phyloP scores from a whole-genome alignment of 2,113 vertebrate genomes.

The Hystrix cristata region DNA sequence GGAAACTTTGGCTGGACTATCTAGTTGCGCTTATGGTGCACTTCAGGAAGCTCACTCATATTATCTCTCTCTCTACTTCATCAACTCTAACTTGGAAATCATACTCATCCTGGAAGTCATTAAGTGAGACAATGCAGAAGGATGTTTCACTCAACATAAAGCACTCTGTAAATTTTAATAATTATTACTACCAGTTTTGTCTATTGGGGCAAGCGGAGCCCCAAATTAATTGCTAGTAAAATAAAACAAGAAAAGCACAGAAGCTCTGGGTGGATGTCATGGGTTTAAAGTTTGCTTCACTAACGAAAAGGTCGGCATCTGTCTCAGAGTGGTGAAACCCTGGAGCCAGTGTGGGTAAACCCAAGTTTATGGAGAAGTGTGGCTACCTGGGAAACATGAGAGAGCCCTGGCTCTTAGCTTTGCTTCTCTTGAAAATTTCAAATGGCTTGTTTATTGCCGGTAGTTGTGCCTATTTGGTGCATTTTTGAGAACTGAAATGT shows the following conservation, averaged over 20 bases:
- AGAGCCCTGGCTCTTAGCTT: background rate
- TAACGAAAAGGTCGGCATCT: background rate
- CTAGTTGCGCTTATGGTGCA: background rate
- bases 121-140: background rate
- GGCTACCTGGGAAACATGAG: background rate
- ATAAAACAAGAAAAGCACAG: background rate
- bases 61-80: background rate
- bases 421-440: background rate
- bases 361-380: background rate
- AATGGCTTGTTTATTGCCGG: background rate
- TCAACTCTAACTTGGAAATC: background rate
- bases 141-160: background rate
- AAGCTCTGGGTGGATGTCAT: background rate
- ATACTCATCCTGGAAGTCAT: background rate
- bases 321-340: conserved; percentile 2
- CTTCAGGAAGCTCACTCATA: background rate
- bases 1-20: background rate
- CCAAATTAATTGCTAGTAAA: background rate
- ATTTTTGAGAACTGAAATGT: conserved; percentile 29
- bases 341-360: background rate
- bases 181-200: background rate
- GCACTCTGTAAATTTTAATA: background rate
- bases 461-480: background rate
- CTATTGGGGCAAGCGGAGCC: background rate
- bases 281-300: background rate